Conservation (phyloP, 2,113 vertebrate genomes). For the Cheirogaleus medius region DNA sequence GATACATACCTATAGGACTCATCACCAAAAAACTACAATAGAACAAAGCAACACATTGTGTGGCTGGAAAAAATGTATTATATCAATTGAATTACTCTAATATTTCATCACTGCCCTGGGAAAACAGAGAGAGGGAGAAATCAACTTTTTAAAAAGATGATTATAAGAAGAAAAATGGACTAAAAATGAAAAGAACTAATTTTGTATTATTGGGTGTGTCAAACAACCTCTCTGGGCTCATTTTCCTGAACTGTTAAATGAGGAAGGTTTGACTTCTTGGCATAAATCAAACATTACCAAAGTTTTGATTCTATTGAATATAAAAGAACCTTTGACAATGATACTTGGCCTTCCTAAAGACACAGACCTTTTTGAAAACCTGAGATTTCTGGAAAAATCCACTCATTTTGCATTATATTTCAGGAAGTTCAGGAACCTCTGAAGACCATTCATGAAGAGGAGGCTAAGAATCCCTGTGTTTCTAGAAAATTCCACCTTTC, state of each 20-base stretch:
- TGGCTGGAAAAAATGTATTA: not conserved
- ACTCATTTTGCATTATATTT: not conserved
- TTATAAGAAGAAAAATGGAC: not conserved
- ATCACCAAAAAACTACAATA: not conserved
- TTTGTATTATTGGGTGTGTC: not conserved
- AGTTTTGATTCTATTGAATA: slow-evolving; percentile 10
- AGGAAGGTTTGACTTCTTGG: not conserved
- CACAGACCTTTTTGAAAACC: not conserved
- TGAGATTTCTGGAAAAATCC: not conserved
- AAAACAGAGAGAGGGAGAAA: not conserved
- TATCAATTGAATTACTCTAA: slow-evolving; percentile 7
- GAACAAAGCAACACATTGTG: not conserved
- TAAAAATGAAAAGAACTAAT: slow-evolving; percentile 23
- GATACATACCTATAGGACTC: not conserved
- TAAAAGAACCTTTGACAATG: not conserved
- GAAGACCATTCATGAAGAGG: not conserved
- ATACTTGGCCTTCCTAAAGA: not conserved
- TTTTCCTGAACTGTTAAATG: slow-evolving; percentile 46
- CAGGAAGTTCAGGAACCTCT: not conserved
- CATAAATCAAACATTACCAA: slow-evolving; percentile 20
- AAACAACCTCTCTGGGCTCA: not conserved
- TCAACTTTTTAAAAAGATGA: not conserved
- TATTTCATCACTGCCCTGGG: not conserved
- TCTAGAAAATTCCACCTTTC: slow-evolving; percentile 12
- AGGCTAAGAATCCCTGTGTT: not conserved